Conservation (phyloP, 1,140 invertebrate genomes). For the Drosophila bocqueti region DNA sequence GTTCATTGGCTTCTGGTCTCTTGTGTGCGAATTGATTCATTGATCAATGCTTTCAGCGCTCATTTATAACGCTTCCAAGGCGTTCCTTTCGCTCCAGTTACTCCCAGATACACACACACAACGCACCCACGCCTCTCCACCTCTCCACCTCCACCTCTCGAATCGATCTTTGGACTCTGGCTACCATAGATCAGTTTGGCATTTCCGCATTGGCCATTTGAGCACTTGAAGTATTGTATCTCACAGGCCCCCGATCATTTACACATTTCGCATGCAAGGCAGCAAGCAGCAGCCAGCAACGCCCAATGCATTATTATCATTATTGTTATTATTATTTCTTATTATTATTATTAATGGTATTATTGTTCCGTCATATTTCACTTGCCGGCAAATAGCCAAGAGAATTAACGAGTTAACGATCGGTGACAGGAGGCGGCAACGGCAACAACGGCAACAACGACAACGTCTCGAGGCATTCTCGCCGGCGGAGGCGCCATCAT, state of each 20-base stretch:
- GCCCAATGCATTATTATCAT: conserved; percentile 56
- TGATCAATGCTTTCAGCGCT: conserved; percentile 36
- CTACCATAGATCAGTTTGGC: conserved; percentile 33
- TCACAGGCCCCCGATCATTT: conserved; percentile 32
- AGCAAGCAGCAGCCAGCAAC: conserved; percentile 25
- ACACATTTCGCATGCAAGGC: conserved; percentile 40
- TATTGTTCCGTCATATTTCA: conserved; percentile 62
- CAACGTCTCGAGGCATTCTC: not conserved
- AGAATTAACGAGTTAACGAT: conserved; percentile 33
- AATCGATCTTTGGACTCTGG: conserved; percentile 34
- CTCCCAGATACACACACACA: not conserved
- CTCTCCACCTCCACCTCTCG: not conserved
- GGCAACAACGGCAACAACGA: not conserved
- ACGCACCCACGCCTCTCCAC: conserved; percentile 16
- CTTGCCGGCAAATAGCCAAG: conserved; percentile 31
- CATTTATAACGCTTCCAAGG: conserved; percentile 43
- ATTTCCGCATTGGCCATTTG: conserved; percentile 47
- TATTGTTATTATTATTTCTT: conserved; percentile 26
- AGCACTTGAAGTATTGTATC: conserved; percentile 9
- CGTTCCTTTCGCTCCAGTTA: conserved; percentile 41
- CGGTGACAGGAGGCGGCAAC: conserved; percentile 35
- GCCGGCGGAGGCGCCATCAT: conserved; percentile 11
- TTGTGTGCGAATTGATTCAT: conserved; percentile 34
- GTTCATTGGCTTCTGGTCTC: conserved; percentile 38
- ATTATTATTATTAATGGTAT: conserved; percentile 45